Evolutionary conservation across 2,888 invertebrate species (phyloP).

Genomic region (Meiosimyza platycephala): DNA sequence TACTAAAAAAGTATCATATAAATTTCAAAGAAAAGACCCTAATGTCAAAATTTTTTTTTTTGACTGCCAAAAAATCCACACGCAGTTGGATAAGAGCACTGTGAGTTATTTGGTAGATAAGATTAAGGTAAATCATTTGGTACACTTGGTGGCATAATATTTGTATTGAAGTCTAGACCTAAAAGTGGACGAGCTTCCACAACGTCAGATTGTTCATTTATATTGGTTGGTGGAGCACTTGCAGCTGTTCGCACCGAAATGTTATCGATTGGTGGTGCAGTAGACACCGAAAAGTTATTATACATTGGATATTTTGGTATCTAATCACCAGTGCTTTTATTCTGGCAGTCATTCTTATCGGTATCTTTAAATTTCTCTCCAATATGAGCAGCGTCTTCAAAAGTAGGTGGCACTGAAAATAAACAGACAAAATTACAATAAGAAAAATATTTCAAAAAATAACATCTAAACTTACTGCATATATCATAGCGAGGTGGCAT

Average conservation of each 20-base stretch:
- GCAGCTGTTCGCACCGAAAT: conserved; percentile 40
- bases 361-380: conserved; percentile 48
- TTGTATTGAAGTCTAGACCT: not conserved
- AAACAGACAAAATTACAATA: not conserved
- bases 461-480: conserved; percentile 42
- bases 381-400: conserved; percentile 49
- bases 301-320: conserved; percentile 53
- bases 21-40: no score
- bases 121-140: not conserved
- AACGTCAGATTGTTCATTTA: not conserved
- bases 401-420: conserved; percentile 49
- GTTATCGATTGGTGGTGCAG: conserved; percentile 27
- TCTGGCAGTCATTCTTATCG: conserved; percentile 42
- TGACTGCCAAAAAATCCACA: no score
- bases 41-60: no score
- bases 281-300: conserved; percentile 44
- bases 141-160: not conserved
- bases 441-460: not conserved
- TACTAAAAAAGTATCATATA: no score
- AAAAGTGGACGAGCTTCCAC: conserved; percentile 6
- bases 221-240: not conserved
- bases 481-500: conserved; percentile 49
- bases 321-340: conserved; percentile 43
- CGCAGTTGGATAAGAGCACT: not conserved
- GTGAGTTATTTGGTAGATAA: not conserved